Percentiles rank a stretch among this genome's conserved stretches.
Conservation (phyloP, 2,113 vertebrate genomes). For the Orthonyx spaldingii region DNA sequence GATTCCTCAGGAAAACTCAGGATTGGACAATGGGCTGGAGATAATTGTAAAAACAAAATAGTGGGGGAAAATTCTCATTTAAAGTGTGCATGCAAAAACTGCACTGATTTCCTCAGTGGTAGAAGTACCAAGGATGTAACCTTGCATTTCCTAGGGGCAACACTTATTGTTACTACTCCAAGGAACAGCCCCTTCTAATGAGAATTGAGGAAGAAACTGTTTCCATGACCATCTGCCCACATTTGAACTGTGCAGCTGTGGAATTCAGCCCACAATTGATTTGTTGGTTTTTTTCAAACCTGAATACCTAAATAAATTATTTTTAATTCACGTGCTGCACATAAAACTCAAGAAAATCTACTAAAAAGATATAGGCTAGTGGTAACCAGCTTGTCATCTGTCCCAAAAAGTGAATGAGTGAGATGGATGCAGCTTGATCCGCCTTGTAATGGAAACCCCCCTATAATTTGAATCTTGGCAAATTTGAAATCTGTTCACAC, state of each 20-base stretch:
- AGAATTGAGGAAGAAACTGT: background rate
- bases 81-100: background rate
- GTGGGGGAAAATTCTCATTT: background rate
- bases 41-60: background rate
- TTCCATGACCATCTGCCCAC: background rate
- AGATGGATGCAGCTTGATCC: background rate
- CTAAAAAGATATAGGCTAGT: background rate
- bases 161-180: background rate
- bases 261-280: background rate
- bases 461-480: background rate
- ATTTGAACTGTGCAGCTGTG: background rate
- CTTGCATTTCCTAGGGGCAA: background rate
- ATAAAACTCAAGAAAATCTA: background rate
- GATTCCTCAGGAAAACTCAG: background rate
- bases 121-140: background rate
- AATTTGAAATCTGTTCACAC: background rate
- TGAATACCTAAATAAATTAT: background rate
- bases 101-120: background rate
- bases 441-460: background rate
- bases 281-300: background rate
- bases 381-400: background rate
- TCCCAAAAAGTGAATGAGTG: background rate
- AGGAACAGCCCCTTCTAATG: background rate
- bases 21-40: background rate
- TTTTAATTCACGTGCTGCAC: background rate